phyloP scores from a whole-genome alignment of 2,888 invertebrate genomes.

The Tanytarsus gracilentus region DNA sequence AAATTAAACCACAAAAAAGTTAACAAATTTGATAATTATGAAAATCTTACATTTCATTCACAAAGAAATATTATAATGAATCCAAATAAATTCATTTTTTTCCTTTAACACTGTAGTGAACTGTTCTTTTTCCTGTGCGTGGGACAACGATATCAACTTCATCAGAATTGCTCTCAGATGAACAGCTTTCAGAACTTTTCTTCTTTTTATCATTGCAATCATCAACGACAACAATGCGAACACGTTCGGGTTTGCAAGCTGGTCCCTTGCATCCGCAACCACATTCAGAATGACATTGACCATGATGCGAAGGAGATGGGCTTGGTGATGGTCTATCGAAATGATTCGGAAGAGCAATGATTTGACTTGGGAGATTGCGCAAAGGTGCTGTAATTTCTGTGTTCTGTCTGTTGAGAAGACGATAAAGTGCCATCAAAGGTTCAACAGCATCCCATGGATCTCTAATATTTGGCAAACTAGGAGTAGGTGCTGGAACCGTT shows the following conservation, averaged over 20 bases:
- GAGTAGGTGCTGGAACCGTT: not conserved
- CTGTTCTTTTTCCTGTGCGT: not conserved
- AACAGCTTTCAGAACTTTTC: not conserved
- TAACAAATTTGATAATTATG: too few species aligned
- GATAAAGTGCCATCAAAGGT: too few species aligned
- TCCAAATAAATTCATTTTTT: too few species aligned
- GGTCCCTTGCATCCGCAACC: not conserved
- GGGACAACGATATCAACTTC: slow-evolving; percentile 15
- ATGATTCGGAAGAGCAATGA: too few species aligned
- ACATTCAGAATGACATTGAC: too few species aligned
- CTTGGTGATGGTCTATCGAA: not conserved
- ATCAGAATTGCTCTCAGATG: too few species aligned
- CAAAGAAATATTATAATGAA: too few species aligned
- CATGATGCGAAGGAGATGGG: not conserved
- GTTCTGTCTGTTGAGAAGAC: too few species aligned
- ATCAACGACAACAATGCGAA: slow-evolving; percentile 6
- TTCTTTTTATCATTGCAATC: slow-evolving; percentile 5
- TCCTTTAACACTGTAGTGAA: not conserved
- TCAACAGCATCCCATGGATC: too few species aligned
- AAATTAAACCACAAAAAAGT: too few species aligned
- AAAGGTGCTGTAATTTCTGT: not conserved
- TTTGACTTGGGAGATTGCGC: too few species aligned
- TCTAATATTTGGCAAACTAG: not conserved
- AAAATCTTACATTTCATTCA: too few species aligned
- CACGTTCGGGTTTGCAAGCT: slow-evolving; percentile 7